These are phyloP conservation scores for Scylla paramamosain DNA, from an alignment of 1,140 invertebrate genomes.

Conservation along the genomic window DNA sequence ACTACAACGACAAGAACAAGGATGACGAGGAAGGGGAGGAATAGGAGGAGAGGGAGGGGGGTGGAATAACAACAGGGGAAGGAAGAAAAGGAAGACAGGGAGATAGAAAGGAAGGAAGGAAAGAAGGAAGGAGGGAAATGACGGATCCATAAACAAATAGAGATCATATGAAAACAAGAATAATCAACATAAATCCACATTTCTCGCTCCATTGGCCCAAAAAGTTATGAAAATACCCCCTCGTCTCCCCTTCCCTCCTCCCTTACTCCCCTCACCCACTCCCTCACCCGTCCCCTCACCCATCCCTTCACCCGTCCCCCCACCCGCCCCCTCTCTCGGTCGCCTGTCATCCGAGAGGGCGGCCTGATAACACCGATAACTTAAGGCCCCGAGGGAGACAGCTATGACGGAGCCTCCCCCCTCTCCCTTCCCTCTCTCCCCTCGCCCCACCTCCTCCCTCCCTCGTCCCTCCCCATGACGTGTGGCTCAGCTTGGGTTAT, in stretches of 20 bases:
- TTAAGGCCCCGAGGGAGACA: not conserved
- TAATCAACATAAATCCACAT: constrained; percentile 16
- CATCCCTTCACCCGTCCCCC: not conserved
- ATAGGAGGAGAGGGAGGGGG: not conserved
- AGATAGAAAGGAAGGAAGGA: not conserved
- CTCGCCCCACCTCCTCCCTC: not conserved
- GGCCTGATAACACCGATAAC: not conserved
- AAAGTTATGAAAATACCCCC: constrained; percentile 1
- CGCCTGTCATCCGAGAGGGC: not conserved
- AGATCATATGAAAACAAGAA: constrained; percentile 14
- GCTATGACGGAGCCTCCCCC: not conserved
- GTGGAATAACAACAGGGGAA: not conserved
- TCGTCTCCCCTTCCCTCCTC: too few species aligned
- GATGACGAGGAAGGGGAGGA: not conserved
- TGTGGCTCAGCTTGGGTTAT: not conserved
- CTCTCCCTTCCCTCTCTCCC: not conserved
- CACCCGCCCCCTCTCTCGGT: not conserved
- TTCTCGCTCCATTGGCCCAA: constrained; percentile 6
- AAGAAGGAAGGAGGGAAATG: not conserved
- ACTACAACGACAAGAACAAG: not conserved
- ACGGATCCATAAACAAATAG: not conserved
- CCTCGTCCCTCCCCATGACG: not conserved
- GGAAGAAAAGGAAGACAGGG: not conserved
- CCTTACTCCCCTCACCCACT: not conserved
- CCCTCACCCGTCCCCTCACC: not conserved